Evolutionary conservation across 2,888 invertebrate species (phyloP), one percentile per base, ranked within the genome.

Genomic region (Uropetala carovei): DNA sequence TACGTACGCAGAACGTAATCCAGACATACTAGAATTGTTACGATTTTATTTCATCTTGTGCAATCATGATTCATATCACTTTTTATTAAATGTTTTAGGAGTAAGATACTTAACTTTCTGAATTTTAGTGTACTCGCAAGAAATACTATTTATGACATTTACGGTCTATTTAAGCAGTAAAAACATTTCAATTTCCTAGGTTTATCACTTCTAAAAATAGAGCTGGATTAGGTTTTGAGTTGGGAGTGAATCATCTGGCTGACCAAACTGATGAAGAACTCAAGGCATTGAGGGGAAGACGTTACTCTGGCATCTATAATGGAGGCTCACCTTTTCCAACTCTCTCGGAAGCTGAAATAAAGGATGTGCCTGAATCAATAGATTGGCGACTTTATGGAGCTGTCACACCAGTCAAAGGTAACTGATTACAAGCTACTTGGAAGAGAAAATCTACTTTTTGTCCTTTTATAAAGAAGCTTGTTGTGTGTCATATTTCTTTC

Each of bases 361-460:
- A 96, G 92, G 94, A 96, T 4, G 94, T 95, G 18, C 99, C 99
- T 0, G 96, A 97, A 0, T 97, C 96, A 93, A 96, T 97, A 94
- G 99, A 99, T 95, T 99, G 99, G 99, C 97, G 99, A 94, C 95
- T 99, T 0, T 97, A 96, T 94, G 99, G 99, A 16, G 99, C 99
- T 92, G 99, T 99, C 0, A 98, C 98, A 0, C 99, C 98, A 0
- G 99, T 99, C 14, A 98, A 97, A 97, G 98, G 98, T 98, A 93
- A 92, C 92, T 92, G 92, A 64, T 16, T 7, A n/a, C 58, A 5
- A 22, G 30, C 27, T 14, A 16, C 16, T 30, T 43, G 18, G 30
- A n/a, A 14, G 13, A 82, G 82, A 30, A 11, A 30, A 16, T 82
- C 14, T 82, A 30, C 3, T 8, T 30, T 30, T 22, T 82, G n/a